Percentiles rank a stretch among this genome's conserved stretches.
phyloP scores from a whole-genome alignment of 2,113 vertebrate species.

The Silurus glanis region DNA sequence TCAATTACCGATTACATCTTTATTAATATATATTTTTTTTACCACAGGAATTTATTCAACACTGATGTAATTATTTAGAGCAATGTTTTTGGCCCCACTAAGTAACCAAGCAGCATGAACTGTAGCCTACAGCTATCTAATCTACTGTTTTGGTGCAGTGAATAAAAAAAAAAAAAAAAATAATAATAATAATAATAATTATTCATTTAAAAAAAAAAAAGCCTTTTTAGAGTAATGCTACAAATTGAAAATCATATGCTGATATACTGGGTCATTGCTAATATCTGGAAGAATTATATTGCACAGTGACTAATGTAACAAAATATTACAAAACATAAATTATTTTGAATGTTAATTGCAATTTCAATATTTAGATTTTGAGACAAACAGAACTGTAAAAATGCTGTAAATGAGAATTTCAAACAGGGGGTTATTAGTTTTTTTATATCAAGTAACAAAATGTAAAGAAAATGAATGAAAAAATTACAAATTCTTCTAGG shows the following conservation, averaged over 20 bases:
- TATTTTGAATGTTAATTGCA: background rate
- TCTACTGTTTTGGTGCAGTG: conserved; percentile 4
- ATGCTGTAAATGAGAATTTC: too few species aligned
- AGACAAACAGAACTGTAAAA: background rate
- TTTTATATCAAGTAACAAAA: too few species aligned
- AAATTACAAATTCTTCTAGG: too few species aligned
- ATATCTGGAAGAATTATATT: conserved; percentile 3
- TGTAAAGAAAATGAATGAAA: too few species aligned
- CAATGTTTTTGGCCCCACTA: conserved; percentile 13
- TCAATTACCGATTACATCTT: conserved; percentile 8
- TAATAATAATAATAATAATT: background rate
- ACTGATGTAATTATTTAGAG: conserved; percentile 3
- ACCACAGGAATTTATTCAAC: background rate
- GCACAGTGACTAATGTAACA: background rate
- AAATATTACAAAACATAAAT: background rate
- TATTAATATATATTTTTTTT: background rate
- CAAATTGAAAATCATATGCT: conserved; percentile 13
- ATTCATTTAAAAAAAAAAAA: background rate
- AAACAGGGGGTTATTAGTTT: too few species aligned
- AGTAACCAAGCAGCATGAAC: background rate
- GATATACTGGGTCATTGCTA: background rate
- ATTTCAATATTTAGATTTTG: background rate
- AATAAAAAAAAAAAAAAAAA: background rate
- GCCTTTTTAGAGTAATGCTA: background rate
- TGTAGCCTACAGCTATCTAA: conserved; percentile 13